phyloP scores from a whole-genome alignment of 2,888 invertebrate genomes.

The Mythimna impura region DNA sequence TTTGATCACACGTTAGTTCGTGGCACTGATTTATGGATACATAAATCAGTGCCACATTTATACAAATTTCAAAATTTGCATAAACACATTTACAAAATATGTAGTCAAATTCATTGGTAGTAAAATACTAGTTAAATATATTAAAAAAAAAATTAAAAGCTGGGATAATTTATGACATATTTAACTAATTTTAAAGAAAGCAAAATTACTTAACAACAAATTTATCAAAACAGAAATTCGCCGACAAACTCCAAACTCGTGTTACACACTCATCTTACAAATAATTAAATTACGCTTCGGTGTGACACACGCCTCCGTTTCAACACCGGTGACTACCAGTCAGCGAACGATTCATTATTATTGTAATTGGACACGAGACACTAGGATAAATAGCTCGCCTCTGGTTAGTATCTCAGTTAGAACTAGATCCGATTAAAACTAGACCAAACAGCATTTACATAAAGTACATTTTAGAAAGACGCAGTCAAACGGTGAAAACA shows the following conservation, averaged over 20 bases:
- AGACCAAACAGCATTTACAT: constrained; percentile 52
- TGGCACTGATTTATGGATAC: constrained; percentile 10
- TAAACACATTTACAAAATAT: not conserved
- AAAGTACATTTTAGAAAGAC: constrained; percentile 59
- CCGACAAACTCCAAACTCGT: constrained; percentile 19
- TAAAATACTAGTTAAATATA: no score
- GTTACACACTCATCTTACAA: constrained; percentile 39
- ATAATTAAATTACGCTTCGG: constrained; percentile 61
- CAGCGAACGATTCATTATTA: constrained; percentile 80
- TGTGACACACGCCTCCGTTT: constrained; percentile 71
- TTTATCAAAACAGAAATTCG: constrained; percentile 2
- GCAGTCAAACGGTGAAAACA: constrained; percentile 61
- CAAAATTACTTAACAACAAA: not conserved
- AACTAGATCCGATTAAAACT: constrained; percentile 55
- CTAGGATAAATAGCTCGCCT: constrained; percentile 78
- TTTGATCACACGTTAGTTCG: not conserved
- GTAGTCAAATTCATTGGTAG: not conserved
- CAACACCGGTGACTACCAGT: constrained; percentile 73
- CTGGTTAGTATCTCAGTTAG: constrained; percentile 71
- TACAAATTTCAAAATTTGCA: not conserved
- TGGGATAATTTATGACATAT: no score
- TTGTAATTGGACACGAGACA: constrained; percentile 83
- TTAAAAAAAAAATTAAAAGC: no score
- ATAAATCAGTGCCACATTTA: no score
- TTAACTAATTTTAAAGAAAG: not conserved